Base-by-base conservation (phyloP, 2,113 vertebrate genomes). In the Steatornis caripensis region DNA sequence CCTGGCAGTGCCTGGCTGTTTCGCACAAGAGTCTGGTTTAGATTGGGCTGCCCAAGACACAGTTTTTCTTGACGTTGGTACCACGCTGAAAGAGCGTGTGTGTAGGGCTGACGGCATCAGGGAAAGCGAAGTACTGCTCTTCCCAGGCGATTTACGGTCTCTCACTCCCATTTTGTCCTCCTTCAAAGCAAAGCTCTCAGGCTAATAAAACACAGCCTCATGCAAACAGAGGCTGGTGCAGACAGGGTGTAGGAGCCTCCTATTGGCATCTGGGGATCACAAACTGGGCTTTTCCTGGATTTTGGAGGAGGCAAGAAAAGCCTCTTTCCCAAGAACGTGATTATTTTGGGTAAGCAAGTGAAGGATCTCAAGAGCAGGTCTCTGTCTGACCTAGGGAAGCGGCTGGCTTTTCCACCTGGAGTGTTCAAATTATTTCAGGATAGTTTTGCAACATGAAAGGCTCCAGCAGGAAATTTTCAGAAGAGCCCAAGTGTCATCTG, bases 391-490 rank as follows among this genome's bases (percentile, higher is more conserved):
- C 36, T 43, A 58, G 80, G 79, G 65, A 94, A 94, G 94, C 76
- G 89, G 55, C 84, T 87, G 84, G 55, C 77, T 94, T 75, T 94
- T 87, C 80, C 0, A 0, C 68, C 43, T 62, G 46, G 55, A 87
- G 55, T 8, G 43, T 68, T 75, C 11, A 5, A 43, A 84, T 87
- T 94, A 71, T 81, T 89, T 72, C 65, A 75, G 80, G 34, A 20
- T 84, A 87, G 30, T 91, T 96, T 96, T 87, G 87, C 61, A 87
- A 45, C 1, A 3, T 29, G 69, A 84, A 91, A 89, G 36, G 15
- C 87, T 89, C 57, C 74, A 84, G 80, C 80, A 94, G 94, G 93
- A 95, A 94, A 68, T 87, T 71, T 97, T 93, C 69, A 64, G 57
- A 91, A 87, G 61, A 71, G 30, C 60, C 48, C 30, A 46, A 89